Evolutionary conservation across 2,888 invertebrate species (phyloP), one percentile per base, ranked within the genome.

Genomic region (Leptinotarsa tumamoca): DNA sequence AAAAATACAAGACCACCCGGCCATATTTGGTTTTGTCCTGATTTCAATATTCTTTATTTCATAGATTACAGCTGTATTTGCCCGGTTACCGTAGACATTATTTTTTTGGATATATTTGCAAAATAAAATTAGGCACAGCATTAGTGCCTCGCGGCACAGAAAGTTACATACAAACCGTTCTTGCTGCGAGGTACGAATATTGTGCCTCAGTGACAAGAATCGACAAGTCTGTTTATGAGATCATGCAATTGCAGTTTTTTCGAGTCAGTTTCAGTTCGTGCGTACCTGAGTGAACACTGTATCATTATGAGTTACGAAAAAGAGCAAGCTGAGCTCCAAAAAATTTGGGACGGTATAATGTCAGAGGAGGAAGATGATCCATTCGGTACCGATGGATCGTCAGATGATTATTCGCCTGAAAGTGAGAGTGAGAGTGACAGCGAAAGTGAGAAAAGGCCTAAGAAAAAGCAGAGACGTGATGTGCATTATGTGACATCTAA

Each of bases 311-410:
- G 49, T 71, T 71, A 61, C 50, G 71, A 71, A 71, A 10, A 71
- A 71, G 43, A 61, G 17, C 71, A 58, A 71, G 49, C 50, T 50
- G 49, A 15, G 43, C 50, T 71, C 18, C 71, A 61, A 43, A 61
- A 63, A 61, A 23, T 71, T 63, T 71, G 63, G 71, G 71, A 71
- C 56, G 56, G 49, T 50, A 71, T 71, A 71, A 71, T 71, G 63
- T 63, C 71, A 56, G 69, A 69, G 23, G 54, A 69, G 27, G 69
- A 69, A 33, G 27, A 69, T 56, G 69, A 69, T 69, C 69, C 56
- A 69, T 69, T 69, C 56, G 54, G 43, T 69, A 17, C 3, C 33
- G 56, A 21, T 68, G 52, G n/a, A 51, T 51, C 69, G 27, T 69
- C 56, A 69, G 69, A 69, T 69, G 69, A 69, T 69, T 69, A 69